phyloP scores from a whole-genome alignment of 2,797 vertebrate species.

The Acanthurus leucopareius region DNA sequence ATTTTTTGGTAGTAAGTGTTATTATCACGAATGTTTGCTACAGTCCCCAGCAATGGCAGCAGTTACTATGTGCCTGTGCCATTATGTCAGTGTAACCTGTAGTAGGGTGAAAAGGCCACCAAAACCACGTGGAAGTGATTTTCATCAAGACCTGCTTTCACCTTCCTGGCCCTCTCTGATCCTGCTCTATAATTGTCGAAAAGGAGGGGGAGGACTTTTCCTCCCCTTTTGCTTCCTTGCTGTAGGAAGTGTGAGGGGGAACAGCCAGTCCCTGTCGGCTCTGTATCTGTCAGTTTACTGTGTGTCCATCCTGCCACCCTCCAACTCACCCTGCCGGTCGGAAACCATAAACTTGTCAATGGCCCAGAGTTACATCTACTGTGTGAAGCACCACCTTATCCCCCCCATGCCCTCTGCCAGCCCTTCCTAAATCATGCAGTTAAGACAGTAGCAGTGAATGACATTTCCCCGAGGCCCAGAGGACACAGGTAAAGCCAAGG shows the following conservation, averaged over 20 bases:
- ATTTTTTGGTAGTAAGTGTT: neutral
- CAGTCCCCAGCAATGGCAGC: constrained; percentile 14
- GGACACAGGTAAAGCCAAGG: constrained; percentile 60
- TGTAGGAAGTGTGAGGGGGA: constrained; percentile 72
- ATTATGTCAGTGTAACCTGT: constrained; percentile 27
- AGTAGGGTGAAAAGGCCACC: constrained; percentile 47
- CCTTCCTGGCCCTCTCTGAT: constrained; percentile 69
- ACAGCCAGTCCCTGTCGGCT: constrained; percentile 30
- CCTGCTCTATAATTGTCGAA: constrained; percentile 48
- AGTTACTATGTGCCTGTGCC: constrained; percentile 8
- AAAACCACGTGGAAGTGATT: constrained; percentile 72
- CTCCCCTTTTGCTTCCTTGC: constrained; percentile 66
- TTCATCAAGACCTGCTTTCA: constrained; percentile 78
- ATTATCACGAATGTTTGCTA: neutral
- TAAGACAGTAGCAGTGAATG: constrained; percentile 81
- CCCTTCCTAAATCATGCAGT: constrained; percentile 64
- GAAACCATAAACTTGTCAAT: constrained; percentile 79
- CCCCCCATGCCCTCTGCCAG: constrained; percentile 40
- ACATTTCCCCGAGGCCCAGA: constrained; percentile 74
- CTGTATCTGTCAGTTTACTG: constrained; percentile 63
- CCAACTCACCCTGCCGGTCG: constrained; percentile 64
- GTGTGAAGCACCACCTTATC: constrained; percentile 47
- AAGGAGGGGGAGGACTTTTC: constrained; percentile 40
- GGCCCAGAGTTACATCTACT: constrained; percentile 65
- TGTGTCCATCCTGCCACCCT: constrained; percentile 75